Percentiles rank a stretch among this genome's conserved stretches.
Conservation (phyloP, 37 sponge, comb jelly and placozoan species). For the Petrosia ficiformis region DNA sequence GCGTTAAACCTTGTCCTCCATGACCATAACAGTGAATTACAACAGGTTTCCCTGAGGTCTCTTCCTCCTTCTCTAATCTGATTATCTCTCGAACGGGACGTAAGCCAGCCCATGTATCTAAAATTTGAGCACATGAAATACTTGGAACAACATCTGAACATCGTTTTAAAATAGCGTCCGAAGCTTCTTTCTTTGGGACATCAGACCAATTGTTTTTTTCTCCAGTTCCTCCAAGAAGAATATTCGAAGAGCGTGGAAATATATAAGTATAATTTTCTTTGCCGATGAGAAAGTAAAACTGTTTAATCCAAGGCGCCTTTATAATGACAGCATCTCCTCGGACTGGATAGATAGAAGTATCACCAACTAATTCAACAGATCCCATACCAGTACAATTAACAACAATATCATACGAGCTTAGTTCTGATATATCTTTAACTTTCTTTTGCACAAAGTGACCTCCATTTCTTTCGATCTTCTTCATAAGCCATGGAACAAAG, state of each 20-base stretch:
- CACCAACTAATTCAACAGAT: conserved; percentile 40
- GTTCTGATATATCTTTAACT: conserved; percentile 25
- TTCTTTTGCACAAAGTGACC: conserved; percentile 31
- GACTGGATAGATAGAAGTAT: conserved; percentile 37
- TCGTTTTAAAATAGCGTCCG: conserved; percentile 9
- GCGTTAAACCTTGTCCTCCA: conserved; percentile 59
- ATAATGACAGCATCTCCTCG: conserved; percentile 66
- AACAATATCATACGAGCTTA: conserved; percentile 45
- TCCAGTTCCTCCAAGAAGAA: conserved; percentile 61
- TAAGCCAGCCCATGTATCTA: conserved; percentile 51
- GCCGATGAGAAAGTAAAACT: conserved; percentile 18
- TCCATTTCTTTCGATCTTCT: conserved; percentile 21
- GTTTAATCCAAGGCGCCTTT: conserved; percentile 73
- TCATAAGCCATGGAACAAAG: conserved; percentile 58
- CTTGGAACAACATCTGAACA: conserved; percentile 41
- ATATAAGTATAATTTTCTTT: conserved; percentile 10
- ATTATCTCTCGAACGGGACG: conserved; percentile 58
- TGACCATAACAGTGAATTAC: conserved; percentile 87
- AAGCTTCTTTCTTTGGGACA: conserved; percentile 10
- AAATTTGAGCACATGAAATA: conserved; percentile 35
- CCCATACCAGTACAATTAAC: conserved; percentile 86
- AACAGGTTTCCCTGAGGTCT: background rate
- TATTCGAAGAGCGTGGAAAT: conserved; percentile 38
- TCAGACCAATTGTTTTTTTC: conserved; percentile 20
- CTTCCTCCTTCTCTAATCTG: conserved; percentile 54